Conservation (phyloP, 1,140 invertebrate genomes). For the Himalopsyche phryganea region DNA sequence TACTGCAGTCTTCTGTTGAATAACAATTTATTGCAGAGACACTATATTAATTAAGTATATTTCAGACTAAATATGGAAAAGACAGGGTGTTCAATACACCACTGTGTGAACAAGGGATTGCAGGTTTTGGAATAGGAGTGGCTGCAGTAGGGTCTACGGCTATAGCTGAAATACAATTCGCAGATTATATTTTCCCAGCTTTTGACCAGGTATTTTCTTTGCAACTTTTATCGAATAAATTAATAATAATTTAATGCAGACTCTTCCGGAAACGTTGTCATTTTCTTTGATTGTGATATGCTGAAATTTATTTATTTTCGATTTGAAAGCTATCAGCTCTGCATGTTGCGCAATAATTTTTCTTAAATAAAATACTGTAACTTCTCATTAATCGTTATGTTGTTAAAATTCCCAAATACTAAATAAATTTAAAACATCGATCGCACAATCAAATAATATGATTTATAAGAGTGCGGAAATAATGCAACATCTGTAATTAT, state of each 20-base stretch:
- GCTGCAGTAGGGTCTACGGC: constrained; percentile 86
- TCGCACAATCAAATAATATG: too few species aligned
- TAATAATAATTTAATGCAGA: background rate
- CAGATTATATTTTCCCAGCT: constrained; percentile 98
- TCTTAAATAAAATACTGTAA: too few species aligned
- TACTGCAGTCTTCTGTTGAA: too few species aligned
- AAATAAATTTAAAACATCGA: too few species aligned
- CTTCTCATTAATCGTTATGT: too few species aligned
- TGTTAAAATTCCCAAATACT: too few species aligned
- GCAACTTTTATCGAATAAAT: background rate
- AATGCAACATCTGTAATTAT: too few species aligned
- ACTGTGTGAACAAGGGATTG: constrained; percentile 97
- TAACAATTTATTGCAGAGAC: too few species aligned
- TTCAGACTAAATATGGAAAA: constrained; percentile 88
- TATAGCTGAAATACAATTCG: constrained; percentile 99
- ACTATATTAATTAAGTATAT: too few species aligned
- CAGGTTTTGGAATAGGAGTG: constrained; percentile 93
- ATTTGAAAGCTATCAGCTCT: background rate
- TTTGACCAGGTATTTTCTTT: constrained; percentile 86
- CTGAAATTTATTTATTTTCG: background rate
- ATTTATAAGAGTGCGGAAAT: too few species aligned
- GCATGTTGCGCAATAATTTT: too few species aligned
- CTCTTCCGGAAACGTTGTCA: background rate
- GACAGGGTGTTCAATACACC: constrained; percentile 97
- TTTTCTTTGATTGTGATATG: background rate